Conservation (phyloP, 2,888 invertebrate genomes). For the Drosophila cognata region DNA sequence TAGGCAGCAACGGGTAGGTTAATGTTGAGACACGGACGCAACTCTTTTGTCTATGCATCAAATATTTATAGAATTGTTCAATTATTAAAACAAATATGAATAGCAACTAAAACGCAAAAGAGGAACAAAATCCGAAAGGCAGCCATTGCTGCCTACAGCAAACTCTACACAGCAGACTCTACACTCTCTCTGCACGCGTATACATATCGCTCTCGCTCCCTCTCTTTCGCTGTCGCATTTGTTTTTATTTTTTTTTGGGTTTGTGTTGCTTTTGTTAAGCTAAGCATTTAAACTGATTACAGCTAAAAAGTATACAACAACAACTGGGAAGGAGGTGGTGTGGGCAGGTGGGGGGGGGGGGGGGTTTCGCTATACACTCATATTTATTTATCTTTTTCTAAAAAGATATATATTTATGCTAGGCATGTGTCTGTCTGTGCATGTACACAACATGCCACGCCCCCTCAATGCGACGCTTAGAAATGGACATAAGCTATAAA, state of each 20-base stretch:
- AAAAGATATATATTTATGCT: slow-evolving; percentile 4
- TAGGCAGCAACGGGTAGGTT: background rate
- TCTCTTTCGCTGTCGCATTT: slow-evolving; percentile 3
- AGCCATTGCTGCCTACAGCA: slow-evolving; percentile 38
- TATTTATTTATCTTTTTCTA: slow-evolving; percentile 73
- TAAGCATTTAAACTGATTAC: slow-evolving; percentile 78
- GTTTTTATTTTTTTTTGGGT: slow-evolving; percentile 11
- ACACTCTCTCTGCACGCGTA: background rate
- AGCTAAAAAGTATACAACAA: slow-evolving; percentile 68
- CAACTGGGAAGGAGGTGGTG: too few relatives aligned
- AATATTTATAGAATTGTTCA: slow-evolving; percentile 73
- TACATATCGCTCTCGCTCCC: background rate
- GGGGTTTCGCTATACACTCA: slow-evolving; percentile 52
- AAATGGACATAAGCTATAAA: slow-evolving; percentile 53
- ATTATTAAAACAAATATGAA: slow-evolving; percentile 79
- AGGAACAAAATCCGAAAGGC: slow-evolving; percentile 14
- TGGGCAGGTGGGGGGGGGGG: background rate
- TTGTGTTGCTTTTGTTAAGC: slow-evolving; percentile 53
- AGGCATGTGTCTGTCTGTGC: slow-evolving; percentile 21
- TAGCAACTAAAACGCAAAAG: slow-evolving; percentile 73
- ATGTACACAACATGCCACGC: slow-evolving; percentile 55
- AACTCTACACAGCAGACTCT: slow-evolving; percentile 11
- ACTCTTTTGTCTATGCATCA: slow-evolving; percentile 77
- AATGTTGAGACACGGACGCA: slow-evolving; percentile 38
- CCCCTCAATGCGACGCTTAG: slow-evolving; percentile 55